Conservation (phyloP, 1,140 invertebrate genomes). For the Venustaconcha ellipsiformis region DNA sequence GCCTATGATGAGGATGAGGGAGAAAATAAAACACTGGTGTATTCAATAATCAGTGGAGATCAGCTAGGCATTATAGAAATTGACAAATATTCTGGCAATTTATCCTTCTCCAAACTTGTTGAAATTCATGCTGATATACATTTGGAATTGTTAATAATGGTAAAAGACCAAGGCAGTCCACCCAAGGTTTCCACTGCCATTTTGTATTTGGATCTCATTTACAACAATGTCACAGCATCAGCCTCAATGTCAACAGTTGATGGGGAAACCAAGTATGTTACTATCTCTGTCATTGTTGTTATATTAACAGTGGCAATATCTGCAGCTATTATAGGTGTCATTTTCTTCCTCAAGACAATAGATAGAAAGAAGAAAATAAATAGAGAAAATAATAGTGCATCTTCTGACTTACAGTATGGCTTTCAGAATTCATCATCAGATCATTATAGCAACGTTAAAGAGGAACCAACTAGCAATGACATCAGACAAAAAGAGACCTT, state of each 20-base stretch:
- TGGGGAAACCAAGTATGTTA: slow-evolving; percentile 20
- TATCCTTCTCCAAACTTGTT: slow-evolving; percentile 9
- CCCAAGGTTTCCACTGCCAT: slow-evolving; percentile 3
- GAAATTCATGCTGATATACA: slow-evolving; percentile 15
- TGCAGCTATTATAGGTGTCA: slow-evolving; percentile 27
- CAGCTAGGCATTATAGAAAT: slow-evolving; percentile 61
- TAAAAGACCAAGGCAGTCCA: slow-evolving; percentile 18
- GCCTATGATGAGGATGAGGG: slow-evolving; percentile 71
- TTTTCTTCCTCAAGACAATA: slow-evolving; percentile 15
- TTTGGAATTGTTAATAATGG: slow-evolving; percentile 18
- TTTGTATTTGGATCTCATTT: slow-evolving; percentile 11
- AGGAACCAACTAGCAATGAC: slow-evolving; percentile 16
- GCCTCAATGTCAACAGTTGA: slow-evolving; percentile 7
- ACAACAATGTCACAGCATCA: slow-evolving; percentile 16
- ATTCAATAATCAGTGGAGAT: slow-evolving; percentile 83
- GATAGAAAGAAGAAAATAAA: slow-evolving; percentile 17
- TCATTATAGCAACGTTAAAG: slow-evolving; percentile 15
- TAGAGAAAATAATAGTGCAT: background rate
- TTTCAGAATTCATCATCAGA: slow-evolving; percentile 9
- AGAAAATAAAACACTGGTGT: slow-evolving; percentile 75
- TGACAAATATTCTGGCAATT: slow-evolving; percentile 61
- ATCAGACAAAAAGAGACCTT: slow-evolving; percentile 20
- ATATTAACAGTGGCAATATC: slow-evolving; percentile 21
- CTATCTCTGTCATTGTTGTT: slow-evolving; percentile 27
- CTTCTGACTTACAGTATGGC: slow-evolving; percentile 23